Base-by-base conservation (phyloP, 2,113 vertebrate species). In the Misgurnus anguillicaudatus region DNA sequence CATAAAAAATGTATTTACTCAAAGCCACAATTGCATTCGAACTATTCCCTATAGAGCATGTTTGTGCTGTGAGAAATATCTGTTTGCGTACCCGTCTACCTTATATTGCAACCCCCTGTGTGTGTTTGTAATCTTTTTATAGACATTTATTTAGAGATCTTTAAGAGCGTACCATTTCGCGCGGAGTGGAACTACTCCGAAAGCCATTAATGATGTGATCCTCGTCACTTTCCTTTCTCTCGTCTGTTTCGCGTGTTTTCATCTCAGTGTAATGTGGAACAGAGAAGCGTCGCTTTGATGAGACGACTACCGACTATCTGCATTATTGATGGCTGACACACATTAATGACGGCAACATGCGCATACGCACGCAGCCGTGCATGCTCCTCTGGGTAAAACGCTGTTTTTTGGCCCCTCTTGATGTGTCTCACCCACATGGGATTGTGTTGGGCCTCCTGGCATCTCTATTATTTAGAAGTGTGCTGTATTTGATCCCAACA, bases 251-350 rank as follows among this genome's bases (percentile, higher is more conserved):
- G 11, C 14, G 17, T 62, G 58, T 47, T 51, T 36, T 45, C 9
- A 3, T 81, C 71, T 81, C 63, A 53, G 53, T 89, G 89, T 90
- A 91, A 91, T 90, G 85, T 91, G 86, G 88, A 90, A 89, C 88
- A 91, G 80, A 79, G 82, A 82, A 80, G 72, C 69, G 42, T 87
- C 77, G 21, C 89, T 92, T 92, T 92, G 89, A 92, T 64, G 61
- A 76, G 42, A 89, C 88, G 60, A 89, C 81, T 74, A 79, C 74
- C 72, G 84, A 90, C 63, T 72, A 82, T 63, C 77, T 91, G 87
- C 89, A 92, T 92, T 92, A 92, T 92, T 91, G 89, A 92, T 92
- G 87, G 89, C 79, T 91, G 90, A 89, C 90, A 92, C 88, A 90
- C 84, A 91, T 91, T 89, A 86, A 66, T 21, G 45, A 61, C 70